Base-by-base conservation (phyloP, 1,140 invertebrate genomes). In the Drosophila busckii region DNA sequence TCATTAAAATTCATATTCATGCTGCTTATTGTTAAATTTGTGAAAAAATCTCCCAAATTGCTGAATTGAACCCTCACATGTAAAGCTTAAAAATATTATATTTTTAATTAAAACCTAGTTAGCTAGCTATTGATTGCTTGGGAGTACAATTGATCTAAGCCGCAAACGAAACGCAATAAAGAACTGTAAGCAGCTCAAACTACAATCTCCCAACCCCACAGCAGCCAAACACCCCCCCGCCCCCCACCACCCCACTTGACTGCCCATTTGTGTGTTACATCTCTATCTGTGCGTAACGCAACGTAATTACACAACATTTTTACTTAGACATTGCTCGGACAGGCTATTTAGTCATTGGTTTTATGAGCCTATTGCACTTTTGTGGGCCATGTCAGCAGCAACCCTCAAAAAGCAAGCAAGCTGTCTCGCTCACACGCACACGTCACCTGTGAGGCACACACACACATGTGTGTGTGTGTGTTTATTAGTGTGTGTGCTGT, bases 231-330 rank as follows among this genome's bases (percentile, higher is more conserved):
- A 28, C 16, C 40, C 8, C 7, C 44, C 25, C 32, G 42, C 17
- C 29, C 46, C 50, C 16, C 37, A 16, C 31, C 31, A 48, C 9
- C 31, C 42, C 20, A 32, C 31, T 45, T 45, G 16, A 23, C 13
- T 25, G 35, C 42, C 60, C 61, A 26, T 10, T 23, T 15, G 42
- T 58, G n/a, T n/a, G n/a, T n/a, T n/a, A n/a, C n/a, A 65, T 60
- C 59, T 68, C 73, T 80, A 80, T 80, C 73, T 80, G 73, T 80
- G 75, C 73, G 73, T 80, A 80, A 80, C 75, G 73, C 64, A 60
- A 67, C 69, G 73, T 80, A 80, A 80, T 80, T 80, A 80, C 73
- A 80, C 73, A 80, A 80, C 73, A 73, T 80, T 82, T 78, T 80
- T 73, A 69, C 63, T 49, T 55, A 78, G 62, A 35, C 71, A 73